These are phyloP conservation scores for Drosophila kepulauana DNA, from an alignment of 1,140 invertebrate species.

Conservation along the genomic window DNA sequence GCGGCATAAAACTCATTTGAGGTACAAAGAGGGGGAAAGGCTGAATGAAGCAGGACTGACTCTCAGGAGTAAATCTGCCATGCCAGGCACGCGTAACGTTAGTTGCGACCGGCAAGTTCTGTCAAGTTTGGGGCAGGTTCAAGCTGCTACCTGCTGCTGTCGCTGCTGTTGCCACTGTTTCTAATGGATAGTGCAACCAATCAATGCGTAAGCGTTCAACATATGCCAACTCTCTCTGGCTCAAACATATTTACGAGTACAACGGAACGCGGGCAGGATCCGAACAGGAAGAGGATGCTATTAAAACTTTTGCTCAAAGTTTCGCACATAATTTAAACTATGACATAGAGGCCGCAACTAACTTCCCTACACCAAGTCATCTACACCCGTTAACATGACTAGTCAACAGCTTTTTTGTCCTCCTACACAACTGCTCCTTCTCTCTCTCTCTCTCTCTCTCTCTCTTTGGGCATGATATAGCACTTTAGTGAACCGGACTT, in stretches of 20 bases:
- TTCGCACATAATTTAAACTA: slow-evolving; percentile 82
- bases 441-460: slow-evolving; percentile 6
- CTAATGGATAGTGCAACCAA: slow-evolving; percentile 65
- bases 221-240: slow-evolving; percentile 57
- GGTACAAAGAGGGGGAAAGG: background rate
- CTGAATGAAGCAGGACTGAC: background rate
- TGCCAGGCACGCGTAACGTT: slow-evolving; percentile 61
- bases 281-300: slow-evolving; percentile 50
- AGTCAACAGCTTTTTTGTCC: slow-evolving; percentile 46
- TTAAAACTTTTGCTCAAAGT: slow-evolving; percentile 75
- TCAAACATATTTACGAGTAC: slow-evolving; percentile 60
- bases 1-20: slow-evolving; percentile 57
- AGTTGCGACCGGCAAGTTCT: slow-evolving; percentile 26
- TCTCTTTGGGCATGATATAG: slow-evolving; percentile 50
- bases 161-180: background rate
- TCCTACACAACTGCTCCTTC: slow-evolving; percentile 19
- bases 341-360: slow-evolving; percentile 66
- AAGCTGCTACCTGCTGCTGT: slow-evolving; percentile 23
- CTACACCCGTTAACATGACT: slow-evolving; percentile 55
- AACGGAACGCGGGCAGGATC: slow-evolving; percentile 1
- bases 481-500: slow-evolving; percentile 51
- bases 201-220: slow-evolving; percentile 64
- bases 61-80: slow-evolving; percentile 44
- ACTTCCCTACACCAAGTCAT: slow-evolving; percentile 18
- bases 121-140: slow-evolving; percentile 43